A percentile compares a stretch with the other conserved stretches of the same genome.
Conservation (phyloP, 37 sponge, comb jelly and placozoan genomes). For the Aplysina aerophoba region DNA sequence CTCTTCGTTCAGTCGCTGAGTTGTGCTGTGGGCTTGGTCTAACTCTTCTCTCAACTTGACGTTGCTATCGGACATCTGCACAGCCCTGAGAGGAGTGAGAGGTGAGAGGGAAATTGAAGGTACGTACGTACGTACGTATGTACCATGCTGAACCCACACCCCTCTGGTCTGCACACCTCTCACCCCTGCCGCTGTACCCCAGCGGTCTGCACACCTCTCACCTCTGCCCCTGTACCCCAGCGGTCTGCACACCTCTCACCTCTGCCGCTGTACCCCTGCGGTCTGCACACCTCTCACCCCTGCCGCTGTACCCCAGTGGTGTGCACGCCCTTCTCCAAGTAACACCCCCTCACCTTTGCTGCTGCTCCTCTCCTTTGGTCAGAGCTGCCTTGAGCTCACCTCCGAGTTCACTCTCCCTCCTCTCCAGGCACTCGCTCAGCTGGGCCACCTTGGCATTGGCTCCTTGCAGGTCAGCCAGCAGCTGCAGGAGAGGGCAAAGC, state of each 20-base stretch:
- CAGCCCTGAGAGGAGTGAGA: constrained; percentile 27
- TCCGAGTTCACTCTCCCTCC: not conserved
- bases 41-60: constrained; percentile 51
- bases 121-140: not conserved
- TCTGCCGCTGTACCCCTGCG: no score
- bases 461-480: not conserved
- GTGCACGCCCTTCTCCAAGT: no score
- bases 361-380: constrained; percentile 27
- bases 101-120: not conserved
- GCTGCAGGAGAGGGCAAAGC: not conserved
- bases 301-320: no score
- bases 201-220: no score
- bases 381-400: constrained; percentile 24
- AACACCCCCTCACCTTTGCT: constrained; percentile 38
- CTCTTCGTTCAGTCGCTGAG: constrained; percentile 39
- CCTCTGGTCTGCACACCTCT: no score
- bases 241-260: no score
- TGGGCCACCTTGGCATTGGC: not conserved
- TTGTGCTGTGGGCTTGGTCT: constrained; percentile 39
- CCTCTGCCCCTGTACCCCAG: no score
- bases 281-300: no score
- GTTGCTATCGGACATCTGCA: constrained; percentile 45
- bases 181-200: no score
- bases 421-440: not conserved
- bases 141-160: no score